phyloP scores from a whole-genome alignment of 2,888 invertebrate species.

The Epinotia nisella region DNA sequence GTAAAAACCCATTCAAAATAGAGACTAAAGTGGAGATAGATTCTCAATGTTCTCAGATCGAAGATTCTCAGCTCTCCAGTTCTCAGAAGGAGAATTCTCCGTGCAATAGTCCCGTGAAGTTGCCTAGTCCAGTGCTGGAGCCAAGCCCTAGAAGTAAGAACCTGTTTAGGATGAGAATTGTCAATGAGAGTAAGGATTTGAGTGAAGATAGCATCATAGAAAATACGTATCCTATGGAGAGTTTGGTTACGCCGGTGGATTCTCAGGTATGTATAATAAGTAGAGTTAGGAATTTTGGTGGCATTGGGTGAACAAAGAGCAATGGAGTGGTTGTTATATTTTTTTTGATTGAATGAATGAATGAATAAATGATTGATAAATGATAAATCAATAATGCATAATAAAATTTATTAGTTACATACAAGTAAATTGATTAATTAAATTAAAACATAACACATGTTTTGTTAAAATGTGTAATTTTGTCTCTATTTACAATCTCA shows the following conservation, averaged over 20 bases:
- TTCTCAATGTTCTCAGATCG: slow-evolving; percentile 52
- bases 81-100: slow-evolving; percentile 73
- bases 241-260: slow-evolving; percentile 66
- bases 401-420: no score
- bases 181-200: slow-evolving; percentile 51
- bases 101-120: slow-evolving; percentile 58
- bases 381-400: no score
- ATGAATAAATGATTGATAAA: no score
- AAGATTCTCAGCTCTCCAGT: slow-evolving; percentile 52
- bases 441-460: no score
- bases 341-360: no score
- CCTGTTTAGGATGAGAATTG: slow-evolving; percentile 55
- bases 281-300: no score
- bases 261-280: slow-evolving; percentile 74
- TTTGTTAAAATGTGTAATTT: no score
- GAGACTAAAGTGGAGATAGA: slow-evolving; percentile 49
- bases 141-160: slow-evolving; percentile 59
- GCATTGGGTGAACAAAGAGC: no score
- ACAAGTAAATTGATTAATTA: no score
- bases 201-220: slow-evolving; percentile 72
- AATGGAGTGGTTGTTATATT: no score
- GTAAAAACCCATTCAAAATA: slow-evolving; percentile 40
- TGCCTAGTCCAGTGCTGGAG: slow-evolving; percentile 66
- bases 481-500: no score
- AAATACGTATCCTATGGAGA: slow-evolving; percentile 71